Evolutionary conservation across 2,888 invertebrate genomes (phyloP).

Genomic region (Gymnocheta viridis): DNA sequence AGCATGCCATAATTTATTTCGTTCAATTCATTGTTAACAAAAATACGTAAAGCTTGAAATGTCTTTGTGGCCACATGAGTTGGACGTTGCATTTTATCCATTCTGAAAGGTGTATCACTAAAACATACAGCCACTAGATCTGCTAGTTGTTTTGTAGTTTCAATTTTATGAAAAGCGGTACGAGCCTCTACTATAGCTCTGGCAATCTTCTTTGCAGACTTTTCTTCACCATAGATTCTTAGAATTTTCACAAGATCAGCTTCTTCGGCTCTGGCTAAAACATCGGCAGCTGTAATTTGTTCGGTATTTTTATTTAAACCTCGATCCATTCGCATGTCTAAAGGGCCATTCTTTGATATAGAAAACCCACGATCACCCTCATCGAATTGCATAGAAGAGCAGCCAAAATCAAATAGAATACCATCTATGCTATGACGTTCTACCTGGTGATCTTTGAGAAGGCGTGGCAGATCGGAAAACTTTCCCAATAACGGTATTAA

Average conservation of each 20-base stretch:
- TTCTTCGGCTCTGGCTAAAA: constrained; percentile 91
- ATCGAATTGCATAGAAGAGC: constrained; percentile 98
- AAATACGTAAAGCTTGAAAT: constrained; percentile 96
- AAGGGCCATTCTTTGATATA: constrained; percentile 90
- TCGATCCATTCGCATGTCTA: constrained; percentile 98
- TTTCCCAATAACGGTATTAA: constrained; percentile 91
- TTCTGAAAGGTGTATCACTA: constrained; percentile 82
- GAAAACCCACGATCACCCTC: constrained; percentile 92
- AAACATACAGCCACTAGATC: constrained; percentile 87
- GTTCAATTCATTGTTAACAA: constrained; percentile 97
- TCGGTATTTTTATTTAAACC: constrained; percentile 86
- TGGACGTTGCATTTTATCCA: constrained; percentile 89
- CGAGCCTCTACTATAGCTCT: constrained; percentile 93
- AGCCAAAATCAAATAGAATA: constrained; percentile 95
- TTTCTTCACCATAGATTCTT: constrained; percentile 96
- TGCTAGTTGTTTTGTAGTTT: constrained; percentile 92
- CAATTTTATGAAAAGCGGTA: constrained; percentile 88
- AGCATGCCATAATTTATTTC: constrained; percentile 95
- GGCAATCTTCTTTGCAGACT: constrained; percentile 92
- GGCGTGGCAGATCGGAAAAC: constrained; percentile 91
- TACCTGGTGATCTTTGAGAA: constrained; percentile 85
- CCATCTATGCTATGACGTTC: constrained; percentile 89
- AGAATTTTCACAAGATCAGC: constrained; percentile 90
- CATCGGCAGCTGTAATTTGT: constrained; percentile 92
- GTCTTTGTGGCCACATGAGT: constrained; percentile 94